These are phyloP conservation scores for Elaphurus davidianus DNA, from an alignment of 2,113 vertebrate species.

Conservation along the genomic window DNA sequence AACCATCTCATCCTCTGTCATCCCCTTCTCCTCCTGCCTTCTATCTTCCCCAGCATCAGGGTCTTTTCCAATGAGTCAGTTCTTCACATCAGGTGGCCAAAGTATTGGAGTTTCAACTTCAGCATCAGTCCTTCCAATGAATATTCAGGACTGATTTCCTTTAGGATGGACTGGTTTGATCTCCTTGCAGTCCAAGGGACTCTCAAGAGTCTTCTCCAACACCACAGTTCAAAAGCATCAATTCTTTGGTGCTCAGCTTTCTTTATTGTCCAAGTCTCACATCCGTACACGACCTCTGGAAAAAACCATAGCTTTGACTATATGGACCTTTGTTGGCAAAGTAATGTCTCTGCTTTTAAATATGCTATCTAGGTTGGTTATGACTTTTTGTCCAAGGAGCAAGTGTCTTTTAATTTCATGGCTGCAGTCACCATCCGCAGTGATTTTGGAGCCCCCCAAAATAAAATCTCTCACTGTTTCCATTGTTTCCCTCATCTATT, in stretches of 20 bases:
- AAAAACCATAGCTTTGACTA: neutral
- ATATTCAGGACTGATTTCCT: neutral
- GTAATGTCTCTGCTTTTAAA: neutral
- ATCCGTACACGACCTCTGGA: neutral
- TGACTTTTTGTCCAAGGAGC: neutral
- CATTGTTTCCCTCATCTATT: neutral
- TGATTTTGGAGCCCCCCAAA: neutral
- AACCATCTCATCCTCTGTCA: neutral
- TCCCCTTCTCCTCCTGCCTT: neutral
- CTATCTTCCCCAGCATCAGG: neutral
- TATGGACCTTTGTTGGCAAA: neutral
- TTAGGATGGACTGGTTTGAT: neutral
- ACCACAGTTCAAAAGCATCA: neutral
- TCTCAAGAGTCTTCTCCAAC: neutral
- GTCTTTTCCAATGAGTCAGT: neutral
- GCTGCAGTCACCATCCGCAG: neutral
- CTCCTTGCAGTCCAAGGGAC: neutral
- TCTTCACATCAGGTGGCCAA: neutral
- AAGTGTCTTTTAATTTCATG: neutral
- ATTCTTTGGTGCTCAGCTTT: neutral
- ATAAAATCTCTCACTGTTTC: neutral
- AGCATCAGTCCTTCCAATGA: neutral
- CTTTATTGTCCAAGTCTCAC: neutral
- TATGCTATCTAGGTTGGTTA: neutral
- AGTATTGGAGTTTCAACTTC: neutral